Base-by-base conservation (phyloP, 2,888 invertebrate species). In the Operophtera brumata region DNA sequence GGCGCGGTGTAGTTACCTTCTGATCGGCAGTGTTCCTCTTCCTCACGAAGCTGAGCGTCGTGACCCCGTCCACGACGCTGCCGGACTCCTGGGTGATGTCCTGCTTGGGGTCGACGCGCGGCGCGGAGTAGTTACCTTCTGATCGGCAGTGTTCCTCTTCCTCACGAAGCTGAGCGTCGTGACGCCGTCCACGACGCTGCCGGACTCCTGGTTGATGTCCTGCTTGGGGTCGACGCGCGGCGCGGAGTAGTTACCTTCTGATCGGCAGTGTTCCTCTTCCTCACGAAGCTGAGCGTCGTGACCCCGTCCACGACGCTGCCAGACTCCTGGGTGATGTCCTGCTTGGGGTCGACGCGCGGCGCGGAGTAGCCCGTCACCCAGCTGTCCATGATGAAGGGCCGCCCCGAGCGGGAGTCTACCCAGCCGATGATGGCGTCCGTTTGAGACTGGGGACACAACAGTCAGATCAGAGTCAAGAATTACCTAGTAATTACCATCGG, bases 391-490 rank as follows among this genome's bases (percentile, higher is more conserved):
- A 97, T 80, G 86, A 96, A 96, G 0, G 95, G 94, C 0, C 96
- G 91, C 0, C 95, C 95, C 0, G 91, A 92, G 6, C 92, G 92
- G 46, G 93, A 92, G 77, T 97, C 96, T 25, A 97, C 94, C 96
- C 96, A 97, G 1, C 97, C 97, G 13, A 97, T 90, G 14, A 97
- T 92, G 0, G 96, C 95, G 77, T 97, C 97, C 0, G 96, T 95
- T 87, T 96, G 95, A 0, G 95, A 93, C 95, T 95, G 78, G 14
- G 9, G 9, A 8, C 2, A 30, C 2, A 7, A 30, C 26, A 30
- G 8, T 30, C 1, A 30, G 30, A 30, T 30, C 2, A 3, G 4
- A 20, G 2, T 20, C 20, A 20, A 20, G 20, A 20, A 20, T 2
- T 20, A 3, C 20, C 20, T 20, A 3, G 2, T 3, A 3, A 4